These are phyloP conservation scores for Littorina saxatilis DNA, from an alignment of 1,140 invertebrate genomes.

Conservation along the genomic window DNA sequence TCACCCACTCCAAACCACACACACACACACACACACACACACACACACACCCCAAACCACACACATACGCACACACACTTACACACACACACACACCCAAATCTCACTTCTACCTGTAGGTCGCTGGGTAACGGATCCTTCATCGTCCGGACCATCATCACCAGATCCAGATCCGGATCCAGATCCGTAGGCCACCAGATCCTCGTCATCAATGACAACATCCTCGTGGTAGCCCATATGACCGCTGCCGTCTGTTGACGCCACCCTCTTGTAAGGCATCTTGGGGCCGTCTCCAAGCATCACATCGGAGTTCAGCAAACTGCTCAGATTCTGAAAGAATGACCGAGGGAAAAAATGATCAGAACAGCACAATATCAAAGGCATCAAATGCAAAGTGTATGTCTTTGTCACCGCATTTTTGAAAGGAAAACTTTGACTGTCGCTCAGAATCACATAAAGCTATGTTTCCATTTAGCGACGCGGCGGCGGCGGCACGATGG, in stretches of 20 bases:
- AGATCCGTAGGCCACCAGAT: constrained; percentile 42
- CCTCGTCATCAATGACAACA: constrained; percentile 48
- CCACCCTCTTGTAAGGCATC: constrained; percentile 2
- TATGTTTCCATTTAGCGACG: too few relatives aligned
- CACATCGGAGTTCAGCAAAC: constrained; percentile 12
- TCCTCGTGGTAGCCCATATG: not conserved
- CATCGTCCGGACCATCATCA: constrained; percentile 3
- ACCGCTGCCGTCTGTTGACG: constrained; percentile 14
- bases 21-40: not conserved
- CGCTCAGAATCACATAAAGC: too few relatives aligned
- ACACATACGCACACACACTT: not conserved
- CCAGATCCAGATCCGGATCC: constrained; percentile 43
- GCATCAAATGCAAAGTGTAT: too few relatives aligned
- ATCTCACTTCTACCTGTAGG: too few relatives aligned
- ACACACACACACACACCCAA: constrained; percentile 2
- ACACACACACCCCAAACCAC: not conserved
- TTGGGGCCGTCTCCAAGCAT: constrained; percentile 27
- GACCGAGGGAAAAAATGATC: not conserved
- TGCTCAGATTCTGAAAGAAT: constrained; percentile 38
- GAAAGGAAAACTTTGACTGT: too few relatives aligned
- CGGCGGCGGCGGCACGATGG: too few relatives aligned
- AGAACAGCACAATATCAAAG: too few relatives aligned
- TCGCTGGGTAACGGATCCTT: too few relatives aligned
- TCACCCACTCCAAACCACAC: not conserved
- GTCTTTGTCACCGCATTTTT: too few relatives aligned